Percentiles rank a stretch among this genome's conserved stretches.
phyloP scores from a whole-genome alignment of 2,888 invertebrate species.

The Allacma fusca region DNA sequence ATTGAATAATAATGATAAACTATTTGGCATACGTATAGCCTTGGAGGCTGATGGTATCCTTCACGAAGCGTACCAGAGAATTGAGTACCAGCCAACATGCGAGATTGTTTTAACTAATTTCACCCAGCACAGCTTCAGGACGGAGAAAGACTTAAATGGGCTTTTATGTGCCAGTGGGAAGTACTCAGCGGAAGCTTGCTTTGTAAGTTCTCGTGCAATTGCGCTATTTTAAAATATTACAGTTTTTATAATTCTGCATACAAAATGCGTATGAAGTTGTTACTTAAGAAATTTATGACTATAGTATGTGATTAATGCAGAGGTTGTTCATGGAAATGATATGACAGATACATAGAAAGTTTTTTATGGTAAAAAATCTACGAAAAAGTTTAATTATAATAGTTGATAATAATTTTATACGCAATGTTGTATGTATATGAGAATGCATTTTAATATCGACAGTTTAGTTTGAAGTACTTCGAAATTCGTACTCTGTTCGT shows the following conservation, averaged over 20 bases:
- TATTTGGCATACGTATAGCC: constrained; percentile 24
- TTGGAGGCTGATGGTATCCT: constrained; percentile 57
- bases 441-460: constrained; percentile 29
- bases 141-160: constrained; percentile 44
- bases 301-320: background rate
- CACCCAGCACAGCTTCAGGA: constrained; percentile 45
- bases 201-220: constrained; percentile 48
- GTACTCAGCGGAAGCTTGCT: constrained; percentile 56
- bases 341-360: background rate
- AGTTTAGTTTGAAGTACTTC: constrained; percentile 20
- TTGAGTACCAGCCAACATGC: constrained; percentile 52
- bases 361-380: constrained; percentile 18
- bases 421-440: constrained; percentile 10
- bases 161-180: constrained; percentile 58
- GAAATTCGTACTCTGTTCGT: constrained; percentile 25
- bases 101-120: constrained; percentile 50
- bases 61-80: constrained; percentile 57
- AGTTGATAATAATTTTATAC: constrained; percentile 23
- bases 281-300: too few species aligned
- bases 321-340: background rate
- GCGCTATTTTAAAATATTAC: background rate
- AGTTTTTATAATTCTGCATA: background rate
- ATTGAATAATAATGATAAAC: too few species aligned
- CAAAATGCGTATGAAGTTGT: too few species aligned
- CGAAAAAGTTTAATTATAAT: constrained; percentile 8